phyloP scores from a whole-genome alignment of 2,888 invertebrate genomes.

The Drosophila buzzatii region DNA sequence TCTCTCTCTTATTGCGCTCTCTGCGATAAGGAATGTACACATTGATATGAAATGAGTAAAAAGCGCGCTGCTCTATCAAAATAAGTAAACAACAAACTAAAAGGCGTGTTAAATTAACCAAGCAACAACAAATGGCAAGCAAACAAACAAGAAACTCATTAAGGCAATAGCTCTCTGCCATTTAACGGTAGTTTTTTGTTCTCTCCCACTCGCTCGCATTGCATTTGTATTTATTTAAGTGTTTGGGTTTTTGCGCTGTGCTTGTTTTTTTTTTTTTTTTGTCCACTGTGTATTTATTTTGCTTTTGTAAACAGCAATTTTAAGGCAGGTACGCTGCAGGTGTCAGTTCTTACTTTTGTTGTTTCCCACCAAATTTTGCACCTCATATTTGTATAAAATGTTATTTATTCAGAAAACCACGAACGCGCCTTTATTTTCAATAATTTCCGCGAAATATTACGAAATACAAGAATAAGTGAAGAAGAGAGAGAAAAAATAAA shows the following conservation, averaged over 20 bases:
- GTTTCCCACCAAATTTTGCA: conserved; percentile 42
- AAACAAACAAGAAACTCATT: conserved; percentile 70
- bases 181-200: conserved; percentile 67
- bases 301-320: conserved; percentile 34
- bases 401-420: conserved; percentile 20
- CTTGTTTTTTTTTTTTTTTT: conserved; percentile 28
- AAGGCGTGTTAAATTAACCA: conserved; percentile 68
- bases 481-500: neutral
- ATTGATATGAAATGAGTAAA: conserved; percentile 44
- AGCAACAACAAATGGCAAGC: conserved; percentile 53
- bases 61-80: conserved; percentile 49
- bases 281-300: conserved; percentile 46
- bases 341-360: conserved; percentile 49
- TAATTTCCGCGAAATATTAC: conserved; percentile 54
- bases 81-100: conserved; percentile 59
- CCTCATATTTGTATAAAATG: conserved; percentile 9
- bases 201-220: conserved; percentile 18
- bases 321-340: conserved; percentile 52
- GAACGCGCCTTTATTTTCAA: conserved; percentile 55
- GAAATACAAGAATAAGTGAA: conserved; percentile 24
- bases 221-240: conserved; percentile 21
- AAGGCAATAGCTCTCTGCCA: conserved; percentile 47
- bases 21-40: conserved; percentile 41
- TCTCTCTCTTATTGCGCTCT: neutral
- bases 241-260: conserved; percentile 48